Evolutionary conservation across 2,113 vertebrate species (phyloP), one percentile per base, ranked within the genome.

Genomic region (Arothron firmamentum): DNA sequence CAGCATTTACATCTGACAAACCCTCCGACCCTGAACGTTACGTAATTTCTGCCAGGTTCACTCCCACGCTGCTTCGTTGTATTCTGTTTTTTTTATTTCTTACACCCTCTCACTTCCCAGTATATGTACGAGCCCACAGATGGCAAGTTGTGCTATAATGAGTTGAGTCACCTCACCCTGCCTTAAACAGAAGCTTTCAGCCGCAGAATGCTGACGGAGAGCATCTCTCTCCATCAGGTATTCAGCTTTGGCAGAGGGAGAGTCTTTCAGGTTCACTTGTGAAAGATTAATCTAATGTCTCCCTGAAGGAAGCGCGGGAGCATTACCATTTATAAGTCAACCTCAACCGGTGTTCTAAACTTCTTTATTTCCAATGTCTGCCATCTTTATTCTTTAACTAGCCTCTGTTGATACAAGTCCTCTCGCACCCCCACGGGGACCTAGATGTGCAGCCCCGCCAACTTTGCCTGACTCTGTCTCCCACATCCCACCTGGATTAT

Each of bases 91-190:
- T 19, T 10, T 47, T 47, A 16, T 47, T 19, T 65, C 61, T 68
- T 62, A 54, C 78, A 67, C 72, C 65, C 55, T 74, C 70, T 77
- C 72, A 71, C 58, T 71, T 80, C 52, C 18, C 49, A 28, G 53
- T 67, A 56, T 80, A 71, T 72, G 64, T 71, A 67, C 57, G 25
- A 48, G 49, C 63, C 48, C 66, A 75, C 78, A 79, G 80, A 83
- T 81, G 82, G 74, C 54, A 74, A 76, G 59, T 70, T 56, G 56
- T 76, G 74, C 58, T 66, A 72, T 78, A 72, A 74, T 62, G 60
- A 63, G 62, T 72, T 79, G 74, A 81, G 55, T 76, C 74, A 60
- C 34, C 34, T 52, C 17, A 45, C 4, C 25, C 17, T 0, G 1
- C 16, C 7, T 10, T 15, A 6, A 7, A 54, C 56, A 63, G 63